A percentile compares a stretch with the other conserved stretches of the same genome.
Evolutionary conservation across 2,888 invertebrate genomes (phyloP).

Genomic region (Brachyptera risi): DNA sequence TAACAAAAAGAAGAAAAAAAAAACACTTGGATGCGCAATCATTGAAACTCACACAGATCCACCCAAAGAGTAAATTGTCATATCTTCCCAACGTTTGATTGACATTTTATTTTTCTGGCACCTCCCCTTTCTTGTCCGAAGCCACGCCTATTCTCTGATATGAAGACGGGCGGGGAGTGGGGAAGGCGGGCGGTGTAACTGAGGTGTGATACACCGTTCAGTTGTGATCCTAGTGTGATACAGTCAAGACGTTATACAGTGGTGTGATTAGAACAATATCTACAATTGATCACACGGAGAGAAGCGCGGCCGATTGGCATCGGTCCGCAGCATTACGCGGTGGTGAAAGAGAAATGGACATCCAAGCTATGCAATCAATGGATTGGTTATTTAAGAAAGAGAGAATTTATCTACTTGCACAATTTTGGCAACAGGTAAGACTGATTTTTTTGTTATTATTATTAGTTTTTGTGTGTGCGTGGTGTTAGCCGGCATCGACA

Average conservation of each 20-base stretch:
- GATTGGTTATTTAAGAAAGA: constrained; percentile 96
- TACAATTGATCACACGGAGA: neutral
- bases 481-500: neutral
- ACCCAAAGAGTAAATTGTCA: constrained; percentile 1
- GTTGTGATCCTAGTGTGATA: neutral
- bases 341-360: constrained; percentile 60
- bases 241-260: neutral
- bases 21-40: neutral
- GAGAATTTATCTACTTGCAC: constrained; percentile 87
- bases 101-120: constrained; percentile 11
- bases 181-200: neutral
- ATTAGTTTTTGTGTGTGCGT: neutral
- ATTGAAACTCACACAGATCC: neutral
- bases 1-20: neutral
- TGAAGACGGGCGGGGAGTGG: constrained; percentile 16
- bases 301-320: constrained; percentile 6
- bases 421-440: constrained; percentile 95
- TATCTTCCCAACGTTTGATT: constrained; percentile 10
- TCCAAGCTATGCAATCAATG: constrained; percentile 93
- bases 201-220: constrained; percentile 4
- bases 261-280: neutral
- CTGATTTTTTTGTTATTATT: neutral
- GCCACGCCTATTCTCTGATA: constrained; percentile 7
- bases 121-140: constrained; percentile 9
- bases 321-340: neutral